A percentile compares a stretch with the other conserved stretches of the same genome.
phyloP scores from a whole-genome alignment of 2,888 invertebrate genomes.

The Euzophera pinguis region DNA sequence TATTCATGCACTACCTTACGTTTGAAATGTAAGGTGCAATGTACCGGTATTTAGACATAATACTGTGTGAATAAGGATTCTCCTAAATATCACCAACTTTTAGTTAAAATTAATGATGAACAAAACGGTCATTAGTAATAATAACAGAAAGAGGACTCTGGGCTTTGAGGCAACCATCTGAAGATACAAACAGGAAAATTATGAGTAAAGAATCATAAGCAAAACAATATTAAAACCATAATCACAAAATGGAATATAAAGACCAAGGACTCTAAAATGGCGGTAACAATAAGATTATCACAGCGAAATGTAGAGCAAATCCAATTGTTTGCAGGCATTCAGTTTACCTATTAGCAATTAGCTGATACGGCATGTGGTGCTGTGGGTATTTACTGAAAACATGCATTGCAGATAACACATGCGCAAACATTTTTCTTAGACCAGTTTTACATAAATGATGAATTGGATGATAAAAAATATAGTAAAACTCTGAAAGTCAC shows the following conservation, averaged over 20 bases:
- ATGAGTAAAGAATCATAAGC: too few relatives aligned
- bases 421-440: not conserved
- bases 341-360: constrained; percentile 5
- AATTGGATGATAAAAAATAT: not conserved
- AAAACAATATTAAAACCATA: too few relatives aligned
- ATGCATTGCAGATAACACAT: not conserved
- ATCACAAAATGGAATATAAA: not conserved
- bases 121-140: too few relatives aligned
- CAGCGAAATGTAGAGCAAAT: constrained; percentile 7
- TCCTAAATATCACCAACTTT: too few relatives aligned
- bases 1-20: not conserved
- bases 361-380: constrained; percentile 8
- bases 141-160: too few relatives aligned
- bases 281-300: constrained; percentile 4
- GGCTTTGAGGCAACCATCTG: too few relatives aligned
- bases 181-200: too few relatives aligned
- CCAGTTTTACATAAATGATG: not conserved
- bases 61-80: too few relatives aligned
- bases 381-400: not conserved
- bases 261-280: not conserved
- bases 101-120: too few relatives aligned
- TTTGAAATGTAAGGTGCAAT: not conserved
- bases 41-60: too few relatives aligned
- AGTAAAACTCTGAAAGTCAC: not conserved
- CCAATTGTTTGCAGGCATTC: constrained; percentile 7